phyloP scores from a whole-genome alignment of 2,797 vertebrate genomes.

The Coregonus sp. region DNA sequence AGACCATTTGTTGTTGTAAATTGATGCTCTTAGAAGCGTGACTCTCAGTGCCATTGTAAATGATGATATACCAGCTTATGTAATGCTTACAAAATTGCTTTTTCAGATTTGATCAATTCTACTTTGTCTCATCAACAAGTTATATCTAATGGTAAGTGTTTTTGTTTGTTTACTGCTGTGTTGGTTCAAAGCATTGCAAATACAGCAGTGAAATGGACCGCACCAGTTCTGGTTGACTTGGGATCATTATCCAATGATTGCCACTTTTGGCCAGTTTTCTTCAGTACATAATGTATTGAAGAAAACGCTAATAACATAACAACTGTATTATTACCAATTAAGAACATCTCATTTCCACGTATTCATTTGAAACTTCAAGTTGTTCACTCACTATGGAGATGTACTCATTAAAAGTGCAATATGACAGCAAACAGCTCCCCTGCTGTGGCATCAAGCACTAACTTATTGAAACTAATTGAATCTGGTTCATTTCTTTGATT shows the following conservation, averaged over 20 bases:
- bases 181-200: neutral
- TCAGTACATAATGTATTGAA: constrained; percentile 17
- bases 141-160: constrained; percentile 12
- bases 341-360: neutral
- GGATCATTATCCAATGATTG: neutral
- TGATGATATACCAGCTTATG: neutral
- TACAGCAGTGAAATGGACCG: neutral
- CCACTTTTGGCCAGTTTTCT: constrained; percentile 17
- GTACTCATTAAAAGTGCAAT: constrained; percentile 49
- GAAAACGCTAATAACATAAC: constrained; percentile 17
- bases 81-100: neutral
- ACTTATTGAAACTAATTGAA: constrained; percentile 18
- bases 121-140: neutral
- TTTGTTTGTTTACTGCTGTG: neutral
- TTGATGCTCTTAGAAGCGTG: constrained; percentile 10
- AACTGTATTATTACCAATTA: constrained; percentile 17
- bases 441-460: constrained; percentile 5
- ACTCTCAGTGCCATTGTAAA: neutral
- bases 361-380: constrained; percentile 21
- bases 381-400: constrained; percentile 23
- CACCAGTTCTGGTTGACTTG: neutral
- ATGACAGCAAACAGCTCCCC: constrained; percentile 6
- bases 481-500: constrained; percentile 55
- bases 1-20: neutral
- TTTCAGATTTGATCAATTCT: neutral